phyloP scores from a whole-genome alignment of 2,797 vertebrate species.

The Spheniscus humboldti region DNA sequence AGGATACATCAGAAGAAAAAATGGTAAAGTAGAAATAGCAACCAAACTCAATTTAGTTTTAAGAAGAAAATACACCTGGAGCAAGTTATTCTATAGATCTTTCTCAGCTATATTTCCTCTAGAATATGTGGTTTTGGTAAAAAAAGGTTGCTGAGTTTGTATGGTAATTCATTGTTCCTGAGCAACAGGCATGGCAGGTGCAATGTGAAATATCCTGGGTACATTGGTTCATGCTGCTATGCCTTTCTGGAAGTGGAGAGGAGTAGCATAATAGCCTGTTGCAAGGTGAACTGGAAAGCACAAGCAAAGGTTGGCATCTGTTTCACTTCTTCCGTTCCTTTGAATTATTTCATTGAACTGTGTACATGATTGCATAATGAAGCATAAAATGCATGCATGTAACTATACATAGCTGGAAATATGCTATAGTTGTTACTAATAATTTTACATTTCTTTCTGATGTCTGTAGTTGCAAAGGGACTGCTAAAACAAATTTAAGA shows the following conservation, averaged over 20 bases:
- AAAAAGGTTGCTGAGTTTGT: background rate
- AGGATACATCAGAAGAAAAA: background rate
- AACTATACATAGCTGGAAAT: background rate
- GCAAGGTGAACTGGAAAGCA: background rate
- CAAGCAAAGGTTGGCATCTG: background rate
- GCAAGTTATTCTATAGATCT: background rate
- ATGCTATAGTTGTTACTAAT: background rate
- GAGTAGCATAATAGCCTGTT: background rate
- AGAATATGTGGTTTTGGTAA: background rate
- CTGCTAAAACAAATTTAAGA: slow-evolving; percentile 84
- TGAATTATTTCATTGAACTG: background rate
- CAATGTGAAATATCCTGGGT: background rate
- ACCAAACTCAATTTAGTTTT: background rate
- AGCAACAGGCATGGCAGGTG: background rate
- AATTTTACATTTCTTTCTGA: background rate
- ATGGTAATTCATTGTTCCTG: background rate
- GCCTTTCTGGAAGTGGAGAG: background rate
- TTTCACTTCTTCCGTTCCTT: background rate
- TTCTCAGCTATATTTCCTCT: background rate
- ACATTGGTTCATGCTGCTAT: background rate
- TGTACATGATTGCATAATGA: background rate
- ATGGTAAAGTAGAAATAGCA: background rate
- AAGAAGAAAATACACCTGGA: background rate
- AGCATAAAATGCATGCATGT: background rate
- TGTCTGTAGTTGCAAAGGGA: slow-evolving; percentile 83